phyloP scores from a whole-genome alignment of 2,888 invertebrate genomes.

The Ophion obscuratus region DNA sequence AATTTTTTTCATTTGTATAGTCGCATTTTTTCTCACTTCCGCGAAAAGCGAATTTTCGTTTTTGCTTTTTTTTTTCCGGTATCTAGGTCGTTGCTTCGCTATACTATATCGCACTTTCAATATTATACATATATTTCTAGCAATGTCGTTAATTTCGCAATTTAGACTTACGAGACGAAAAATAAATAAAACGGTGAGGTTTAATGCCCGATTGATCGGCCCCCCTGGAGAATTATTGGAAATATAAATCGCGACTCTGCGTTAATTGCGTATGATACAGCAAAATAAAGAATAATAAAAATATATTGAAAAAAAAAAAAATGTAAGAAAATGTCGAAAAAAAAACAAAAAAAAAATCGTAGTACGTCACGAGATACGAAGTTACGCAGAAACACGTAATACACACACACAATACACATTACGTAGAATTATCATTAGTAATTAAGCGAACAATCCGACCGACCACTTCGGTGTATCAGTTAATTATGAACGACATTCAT shows the following conservation, averaged over 20 bases:
- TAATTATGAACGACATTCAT: constrained; percentile 38
- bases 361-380: constrained; percentile 76
- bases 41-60: not conserved
- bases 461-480: constrained; percentile 68
- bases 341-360: constrained; percentile 75
- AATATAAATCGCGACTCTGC: constrained; percentile 77
- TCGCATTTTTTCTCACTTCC: not conserved
- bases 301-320: constrained; percentile 66
- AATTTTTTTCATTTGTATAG: not conserved
- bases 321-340: constrained; percentile 69
- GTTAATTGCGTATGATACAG: constrained; percentile 79
- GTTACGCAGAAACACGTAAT: constrained; percentile 12
- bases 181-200: constrained; percentile 31
- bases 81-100: not conserved
- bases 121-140: not conserved
- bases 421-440: constrained; percentile 56
- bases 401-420: constrained; percentile 18
- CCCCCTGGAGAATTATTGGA: constrained; percentile 75
- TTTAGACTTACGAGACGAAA: constrained; percentile 6
- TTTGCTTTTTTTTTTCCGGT: not conserved
- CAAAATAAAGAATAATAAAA: constrained; percentile 51
- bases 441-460: constrained; percentile 70
- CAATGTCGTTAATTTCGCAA: constrained; percentile 14
- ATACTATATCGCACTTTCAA: not conserved
- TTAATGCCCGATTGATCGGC: constrained; percentile 79